Percentiles rank a stretch among this genome's conserved stretches.
These are phyloP conservation scores for Drosophila lacicola DNA, from an alignment of 2,888 invertebrate species.

Conservation along the genomic window DNA sequence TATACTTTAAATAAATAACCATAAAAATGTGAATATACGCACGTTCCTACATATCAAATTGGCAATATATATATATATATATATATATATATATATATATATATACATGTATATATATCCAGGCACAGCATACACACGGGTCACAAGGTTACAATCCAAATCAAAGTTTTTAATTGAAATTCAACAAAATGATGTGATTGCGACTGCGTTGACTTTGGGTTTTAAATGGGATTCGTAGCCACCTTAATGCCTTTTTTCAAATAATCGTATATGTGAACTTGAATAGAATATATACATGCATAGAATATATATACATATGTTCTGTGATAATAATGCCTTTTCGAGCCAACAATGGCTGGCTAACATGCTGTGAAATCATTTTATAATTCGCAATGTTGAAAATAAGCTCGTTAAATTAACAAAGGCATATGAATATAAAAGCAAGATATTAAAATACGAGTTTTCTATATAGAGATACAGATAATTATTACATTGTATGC, in stretches of 20 bases:
- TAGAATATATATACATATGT: too few species aligned
- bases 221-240: slow-evolving; percentile 11
- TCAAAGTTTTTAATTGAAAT: slow-evolving; percentile 80
- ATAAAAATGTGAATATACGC: not conserved
- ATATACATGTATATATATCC: slow-evolving; percentile 2
- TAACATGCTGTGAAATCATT: too few species aligned
- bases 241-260: not conserved
- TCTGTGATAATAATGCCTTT: too few species aligned
- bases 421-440: too few species aligned
- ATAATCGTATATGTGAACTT: not conserved
- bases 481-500: too few species aligned
- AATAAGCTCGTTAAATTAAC: too few species aligned
- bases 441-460: too few species aligned
- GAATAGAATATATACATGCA: too few species aligned
- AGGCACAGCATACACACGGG: slow-evolving; percentile 54
- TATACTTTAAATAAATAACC: slow-evolving; percentile 13
- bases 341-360: too few species aligned
- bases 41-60: too few species aligned
- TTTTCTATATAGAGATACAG: too few species aligned
- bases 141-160: slow-evolving; percentile 68
- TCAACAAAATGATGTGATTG: slow-evolving; percentile 61
- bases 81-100: slow-evolving; percentile 1
- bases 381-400: too few species aligned
- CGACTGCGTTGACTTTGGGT: slow-evolving; percentile 28
- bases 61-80: slow-evolving; percentile 3